These are phyloP conservation scores for Troides oblongomaculatus DNA, from an alignment of 2,888 invertebrate genomes.

Conservation along the genomic window DNA sequence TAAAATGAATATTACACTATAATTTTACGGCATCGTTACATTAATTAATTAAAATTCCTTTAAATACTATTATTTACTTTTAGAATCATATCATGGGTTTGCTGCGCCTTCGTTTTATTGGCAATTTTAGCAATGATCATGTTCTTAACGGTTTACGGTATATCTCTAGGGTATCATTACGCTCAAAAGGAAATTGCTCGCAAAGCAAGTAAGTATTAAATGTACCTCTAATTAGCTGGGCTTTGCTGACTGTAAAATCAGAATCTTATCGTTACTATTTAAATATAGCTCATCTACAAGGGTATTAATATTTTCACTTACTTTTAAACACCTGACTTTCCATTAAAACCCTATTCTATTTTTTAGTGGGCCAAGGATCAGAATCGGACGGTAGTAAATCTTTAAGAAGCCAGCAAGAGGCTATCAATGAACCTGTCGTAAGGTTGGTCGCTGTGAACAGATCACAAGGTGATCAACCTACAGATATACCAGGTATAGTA, in stretches of 20 bases:
- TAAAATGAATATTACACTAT: too few relatives aligned
- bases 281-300: too few relatives aligned
- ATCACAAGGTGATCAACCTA: conserved; percentile 54
- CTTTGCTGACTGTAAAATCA: too few relatives aligned
- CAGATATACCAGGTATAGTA: conserved; percentile 51
- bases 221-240: not conserved
- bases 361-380: not conserved
- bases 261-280: too few relatives aligned
- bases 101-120: conserved; percentile 66
- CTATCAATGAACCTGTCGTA: conserved; percentile 47
- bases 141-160: conserved; percentile 65
- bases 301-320: too few relatives aligned
- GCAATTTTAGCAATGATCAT: conserved; percentile 60
- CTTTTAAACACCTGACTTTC: too few relatives aligned
- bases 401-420: conserved; percentile 9
- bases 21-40: too few relatives aligned
- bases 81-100: conserved; percentile 68
- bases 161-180: conserved; percentile 72
- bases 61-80: conserved; percentile 11
- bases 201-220: conserved; percentile 56
- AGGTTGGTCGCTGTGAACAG: conserved; percentile 64
- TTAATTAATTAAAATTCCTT: too few relatives aligned
- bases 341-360: not conserved
- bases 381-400: not conserved
- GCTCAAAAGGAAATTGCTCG: conserved; percentile 69